Percentiles rank a stretch among this genome's conserved stretches.
Conservation (phyloP, 2,113 vertebrate species). For the Sturnira hondurensis region DNA sequence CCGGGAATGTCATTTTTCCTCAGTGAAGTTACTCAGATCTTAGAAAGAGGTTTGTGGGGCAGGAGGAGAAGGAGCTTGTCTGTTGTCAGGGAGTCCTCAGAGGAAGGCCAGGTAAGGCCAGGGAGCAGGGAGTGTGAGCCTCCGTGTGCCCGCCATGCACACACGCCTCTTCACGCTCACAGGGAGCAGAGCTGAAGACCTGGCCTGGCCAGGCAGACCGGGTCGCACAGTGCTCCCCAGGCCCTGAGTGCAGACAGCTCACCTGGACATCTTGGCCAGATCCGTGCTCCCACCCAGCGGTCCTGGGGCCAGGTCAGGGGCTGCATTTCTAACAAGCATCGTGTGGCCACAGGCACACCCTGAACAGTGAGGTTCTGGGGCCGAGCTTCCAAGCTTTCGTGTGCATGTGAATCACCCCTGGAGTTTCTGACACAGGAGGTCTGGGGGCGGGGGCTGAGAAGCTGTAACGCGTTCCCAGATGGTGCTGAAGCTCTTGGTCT, state of each 20-base stretch:
- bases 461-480: not conserved
- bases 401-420: not conserved
- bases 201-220: not conserved
- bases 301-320: fast-evolving
- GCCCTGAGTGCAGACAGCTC: fast-evolving
- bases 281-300: not conserved
- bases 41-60: not conserved
- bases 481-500: not conserved
- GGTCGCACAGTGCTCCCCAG: not conserved
- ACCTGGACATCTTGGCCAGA: not conserved
- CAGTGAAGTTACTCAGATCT: not conserved
- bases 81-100: not conserved
- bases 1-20: not conserved
- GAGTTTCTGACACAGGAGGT: not conserved
- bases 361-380: not conserved
- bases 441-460: not conserved
- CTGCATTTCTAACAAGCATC: not conserved
- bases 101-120: not conserved
- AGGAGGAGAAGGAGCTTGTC: not conserved
- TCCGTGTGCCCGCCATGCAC: not conserved
- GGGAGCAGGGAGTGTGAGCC: not conserved
- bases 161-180: not conserved
- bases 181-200: not conserved
- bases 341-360: not conserved
- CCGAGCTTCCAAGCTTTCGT: not conserved